Percentiles rank a stretch among this genome's conserved stretches.
These are phyloP conservation scores for Myotis vivesi DNA, from an alignment of 2,797 vertebrate species.

Conservation along the genomic window DNA sequence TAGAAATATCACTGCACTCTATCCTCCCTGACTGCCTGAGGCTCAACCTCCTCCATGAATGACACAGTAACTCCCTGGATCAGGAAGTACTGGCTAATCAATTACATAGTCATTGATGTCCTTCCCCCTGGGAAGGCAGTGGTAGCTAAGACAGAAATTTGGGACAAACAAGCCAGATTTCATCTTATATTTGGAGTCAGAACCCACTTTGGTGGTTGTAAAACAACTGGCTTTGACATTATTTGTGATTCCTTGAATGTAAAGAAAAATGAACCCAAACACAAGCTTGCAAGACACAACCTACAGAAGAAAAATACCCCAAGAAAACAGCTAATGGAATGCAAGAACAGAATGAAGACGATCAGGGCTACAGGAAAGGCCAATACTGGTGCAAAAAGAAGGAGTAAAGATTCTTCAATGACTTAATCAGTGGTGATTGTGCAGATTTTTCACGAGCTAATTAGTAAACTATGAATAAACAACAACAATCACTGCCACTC, in stretches of 20 bases:
- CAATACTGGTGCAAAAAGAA: constrained; percentile 90
- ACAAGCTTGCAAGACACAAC: constrained; percentile 93
- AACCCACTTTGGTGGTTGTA: constrained; percentile 94
- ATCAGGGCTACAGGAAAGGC: constrained; percentile 90
- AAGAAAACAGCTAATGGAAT: constrained; percentile 88
- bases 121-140: constrained; percentile 93
- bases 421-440: neutral
- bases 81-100: constrained; percentile 94
- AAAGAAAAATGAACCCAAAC: constrained; percentile 95
- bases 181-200: constrained; percentile 94
- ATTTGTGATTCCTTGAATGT: constrained; percentile 93
- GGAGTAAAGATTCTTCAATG: neutral
- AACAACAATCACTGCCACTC: neutral
- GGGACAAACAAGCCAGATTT: constrained; percentile 93
- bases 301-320: constrained; percentile 92
- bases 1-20: neutral
- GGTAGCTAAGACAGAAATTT: constrained; percentile 93
- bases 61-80: constrained; percentile 91
- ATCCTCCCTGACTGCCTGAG: neutral
- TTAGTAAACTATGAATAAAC: neutral
- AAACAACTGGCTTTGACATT: constrained; percentile 92
- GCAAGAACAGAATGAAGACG: constrained; percentile 96
- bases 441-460: neutral
- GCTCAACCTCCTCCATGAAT: constrained; percentile 70
- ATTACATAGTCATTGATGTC: constrained; percentile 93